A percentile compares a stretch with the other conserved stretches of the same genome.
Evolutionary conservation across 1,140 invertebrate species (phyloP).

Genomic region (Pseudomyrmex flavicornis): DNA sequence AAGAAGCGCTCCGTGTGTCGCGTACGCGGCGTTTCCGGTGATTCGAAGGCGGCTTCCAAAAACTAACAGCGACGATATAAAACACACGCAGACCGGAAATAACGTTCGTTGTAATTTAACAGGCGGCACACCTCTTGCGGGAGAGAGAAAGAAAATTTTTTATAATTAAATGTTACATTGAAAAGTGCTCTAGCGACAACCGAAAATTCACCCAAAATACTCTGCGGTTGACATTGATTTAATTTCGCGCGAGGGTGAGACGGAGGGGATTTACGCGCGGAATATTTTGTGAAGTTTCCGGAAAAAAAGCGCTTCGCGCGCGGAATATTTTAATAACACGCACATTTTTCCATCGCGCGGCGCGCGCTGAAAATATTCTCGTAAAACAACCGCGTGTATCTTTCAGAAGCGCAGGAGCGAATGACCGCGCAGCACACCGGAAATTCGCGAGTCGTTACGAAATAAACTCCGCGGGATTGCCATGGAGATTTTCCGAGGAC

Average conservation of each 20-base stretch:
- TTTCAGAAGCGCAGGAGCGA: not conserved
- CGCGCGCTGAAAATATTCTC: slow-evolving; percentile 12
- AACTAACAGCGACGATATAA: not conserved
- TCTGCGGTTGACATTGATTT: slow-evolving; percentile 40
- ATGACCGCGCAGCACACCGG: not conserved
- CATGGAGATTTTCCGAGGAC: slow-evolving; percentile 26
- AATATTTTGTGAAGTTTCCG: slow-evolving; percentile 8
- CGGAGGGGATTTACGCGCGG: slow-evolving; percentile 9
- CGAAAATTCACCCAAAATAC: slow-evolving; percentile 15
- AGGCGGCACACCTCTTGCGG: not conserved
- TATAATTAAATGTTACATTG: not conserved
- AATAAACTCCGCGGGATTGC: slow-evolving; percentile 32
- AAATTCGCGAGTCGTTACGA: not conserved
- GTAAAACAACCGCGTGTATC: slow-evolving; percentile 2
- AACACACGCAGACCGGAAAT: not conserved
- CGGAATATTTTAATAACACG: slow-evolving; percentile 27
- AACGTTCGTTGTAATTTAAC: not conserved
- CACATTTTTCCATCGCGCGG: not conserved
- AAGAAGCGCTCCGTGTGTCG: slow-evolving; percentile 19
- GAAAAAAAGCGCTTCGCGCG: slow-evolving; percentile 11
- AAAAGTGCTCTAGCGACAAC: not conserved
- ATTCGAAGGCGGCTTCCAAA: not conserved
- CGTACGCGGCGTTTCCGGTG: not conserved
- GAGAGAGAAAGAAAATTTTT: not conserved
- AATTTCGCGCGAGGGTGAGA: not conserved